These are phyloP conservation scores for Dasyprocta punctata DNA, from an alignment of 2,113 vertebrate genomes.

Conservation along the genomic window DNA sequence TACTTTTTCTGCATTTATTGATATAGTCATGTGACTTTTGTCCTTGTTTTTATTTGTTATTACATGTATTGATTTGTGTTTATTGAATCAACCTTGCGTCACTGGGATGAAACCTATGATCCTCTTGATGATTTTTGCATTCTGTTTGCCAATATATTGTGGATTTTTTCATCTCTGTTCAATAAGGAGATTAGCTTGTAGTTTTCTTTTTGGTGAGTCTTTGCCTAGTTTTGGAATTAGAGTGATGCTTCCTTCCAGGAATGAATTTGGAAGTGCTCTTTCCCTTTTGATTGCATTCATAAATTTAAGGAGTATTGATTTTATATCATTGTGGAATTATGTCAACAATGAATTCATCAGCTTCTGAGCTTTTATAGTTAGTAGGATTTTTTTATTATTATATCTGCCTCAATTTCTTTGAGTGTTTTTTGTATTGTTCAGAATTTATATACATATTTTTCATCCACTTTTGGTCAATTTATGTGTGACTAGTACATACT, in stretches of 20 bases:
- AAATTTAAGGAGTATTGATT: neutral
- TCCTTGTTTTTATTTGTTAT: neutral
- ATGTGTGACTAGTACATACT: neutral
- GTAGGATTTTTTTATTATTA: neutral
- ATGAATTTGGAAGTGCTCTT: neutral
- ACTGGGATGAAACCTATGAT: neutral
- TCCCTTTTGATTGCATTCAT: neutral
- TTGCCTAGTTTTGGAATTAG: neutral
- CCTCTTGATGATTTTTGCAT: neutral
- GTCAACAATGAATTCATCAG: neutral
- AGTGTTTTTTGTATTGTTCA: too few relatives aligned
- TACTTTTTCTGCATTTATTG: neutral
- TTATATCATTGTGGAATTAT: neutral
- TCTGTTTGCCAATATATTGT: neutral
- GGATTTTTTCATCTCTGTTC: neutral
- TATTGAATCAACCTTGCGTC: neutral
- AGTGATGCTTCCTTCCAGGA: neutral
- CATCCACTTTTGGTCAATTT: neutral
- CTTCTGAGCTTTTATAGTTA: neutral
- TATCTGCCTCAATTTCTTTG: neutral
- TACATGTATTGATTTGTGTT: neutral
- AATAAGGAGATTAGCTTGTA: neutral
- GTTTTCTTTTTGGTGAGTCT: neutral
- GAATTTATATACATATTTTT: neutral
- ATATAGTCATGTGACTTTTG: neutral